Conservation (phyloP, 2,797 vertebrate species). For the Mareca strepera region DNA sequence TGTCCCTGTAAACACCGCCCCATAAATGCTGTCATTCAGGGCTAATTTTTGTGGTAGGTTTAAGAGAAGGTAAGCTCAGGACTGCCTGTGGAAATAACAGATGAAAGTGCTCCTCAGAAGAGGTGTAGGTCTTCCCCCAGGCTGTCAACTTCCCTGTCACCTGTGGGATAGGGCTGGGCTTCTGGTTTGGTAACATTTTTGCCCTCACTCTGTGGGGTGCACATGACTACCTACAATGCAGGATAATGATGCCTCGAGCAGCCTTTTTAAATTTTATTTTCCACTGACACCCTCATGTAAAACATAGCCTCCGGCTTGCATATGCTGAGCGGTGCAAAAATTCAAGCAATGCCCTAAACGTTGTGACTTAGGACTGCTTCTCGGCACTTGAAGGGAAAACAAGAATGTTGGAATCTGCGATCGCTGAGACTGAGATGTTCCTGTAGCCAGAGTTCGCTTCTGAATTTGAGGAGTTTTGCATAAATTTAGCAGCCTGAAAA, state of each 20-base stretch:
- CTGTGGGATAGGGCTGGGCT: accelerated
- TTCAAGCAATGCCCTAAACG: neutral
- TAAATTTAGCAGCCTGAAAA: neutral
- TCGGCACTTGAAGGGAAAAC: neutral
- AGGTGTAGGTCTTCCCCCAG: neutral
- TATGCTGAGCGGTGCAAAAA: neutral
- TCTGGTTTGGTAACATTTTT: slow-evolving; percentile 9
- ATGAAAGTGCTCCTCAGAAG: neutral
- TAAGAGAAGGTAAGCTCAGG: neutral
- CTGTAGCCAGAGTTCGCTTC: neutral
- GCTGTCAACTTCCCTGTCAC: neutral
- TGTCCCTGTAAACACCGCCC: neutral
- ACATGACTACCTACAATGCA: accelerated
- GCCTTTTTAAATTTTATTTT: neutral
- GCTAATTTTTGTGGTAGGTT: neutral
- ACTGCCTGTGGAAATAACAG: neutral
- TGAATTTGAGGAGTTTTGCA: neutral
- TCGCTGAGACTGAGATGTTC: neutral
- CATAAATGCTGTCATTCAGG: neutral
- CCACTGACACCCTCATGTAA: neutral
- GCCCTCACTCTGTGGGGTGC: neutral
- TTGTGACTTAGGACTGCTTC: neutral
- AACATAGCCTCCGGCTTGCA: neutral
- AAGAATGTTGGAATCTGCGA: neutral
- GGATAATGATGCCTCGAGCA: neutral